Base-by-base conservation (phyloP, 2,797 vertebrate species). In the Neomorphus geoffroyi region DNA sequence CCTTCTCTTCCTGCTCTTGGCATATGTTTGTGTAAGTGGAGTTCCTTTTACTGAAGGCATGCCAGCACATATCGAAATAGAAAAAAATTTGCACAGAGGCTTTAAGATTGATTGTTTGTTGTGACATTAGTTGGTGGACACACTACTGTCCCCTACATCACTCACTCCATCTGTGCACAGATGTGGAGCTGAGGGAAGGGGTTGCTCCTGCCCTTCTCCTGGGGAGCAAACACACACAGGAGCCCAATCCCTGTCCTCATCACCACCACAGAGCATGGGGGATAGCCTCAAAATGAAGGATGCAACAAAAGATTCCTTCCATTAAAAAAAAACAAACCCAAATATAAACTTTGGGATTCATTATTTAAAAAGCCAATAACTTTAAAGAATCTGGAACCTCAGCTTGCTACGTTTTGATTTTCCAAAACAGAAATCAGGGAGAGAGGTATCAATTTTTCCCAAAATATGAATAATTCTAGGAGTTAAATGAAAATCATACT, bases 21-120 rank as follows among this genome's bases (percentile, higher is more conserved):
- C 66, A 37, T 89, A 79, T 62, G 45, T 39, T 75, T 88, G 62
- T 27, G 2, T 57, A 90, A 94, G 18, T 70, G 79, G 80, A 92
- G 90, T 94, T 88, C 28, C 35, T 88, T 84, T 62, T 67, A n/a
- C 56, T 93, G 62, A 70, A 92, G 58, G 69, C 28, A 88, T 60
- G 72, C 17, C 66, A 51, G 35, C 22, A 30, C 37, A 51, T 46
- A 80, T 66, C 48, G 82, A 83, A 93, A 81, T 9, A 77, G 30
- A 32, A 54, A 73, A 23, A 60, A 18, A 14, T 11, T 62, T 4
- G 26, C 39, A 72, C 11, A 41, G 51, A 80, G 45, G 33, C 41
- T 91, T 80, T 14, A 6, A 84, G 58, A 30, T n/a, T 71, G 58
- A 30, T n/a, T 71, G 50, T 26, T 83, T 79, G 79, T 60, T 80